Base-by-base conservation (phyloP, 92 coral and sea anemone species). In the Phymanthus crucifer region DNA sequence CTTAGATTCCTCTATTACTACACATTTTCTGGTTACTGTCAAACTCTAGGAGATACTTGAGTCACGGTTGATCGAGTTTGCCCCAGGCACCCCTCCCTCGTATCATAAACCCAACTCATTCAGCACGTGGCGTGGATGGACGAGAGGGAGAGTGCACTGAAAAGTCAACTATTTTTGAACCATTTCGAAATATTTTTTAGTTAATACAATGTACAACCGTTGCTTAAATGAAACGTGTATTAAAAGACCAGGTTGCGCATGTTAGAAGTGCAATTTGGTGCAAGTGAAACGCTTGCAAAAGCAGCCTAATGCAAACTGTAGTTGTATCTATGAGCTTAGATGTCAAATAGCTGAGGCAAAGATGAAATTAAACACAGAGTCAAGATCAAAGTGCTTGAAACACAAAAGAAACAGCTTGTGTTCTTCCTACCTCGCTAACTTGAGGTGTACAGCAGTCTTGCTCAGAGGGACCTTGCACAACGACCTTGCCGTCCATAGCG, bases 61-160 rank as follows among this genome's bases (percentile, higher is more conserved):
- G 35, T 48, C 48, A 75, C 67, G 79, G 79, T 52, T 75, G 70
- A 75, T 2, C 65, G 24, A 32, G 32, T 66, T 52, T 75, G 69
- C 79, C 70, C 29, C 29, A 56, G 67, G 67, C 32, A 75, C 79
- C 68, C 79, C 70, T 75, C 79, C 79, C 79, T 50, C 26, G 52
- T 33, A 70, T 27, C 79, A 54, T 46, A 7, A 40, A 75, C 6
- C 32, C 48, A 57, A 32, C 40, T 27, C 38, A 3, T 5, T 7
- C 32, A 52, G 31, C 79, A 75, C 79, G 79, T 75, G 79, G 69
- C 17, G 40, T 54, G 21, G 36, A 16, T 54, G 70, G 27, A 38
- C 54, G 78, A 32, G 32, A 52, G 6, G 38, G 27, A 24, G n/a
- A 54, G 27, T 21, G n/a, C n/a, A 9, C 27, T n/a, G 14, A 54